A percentile compares a stretch with the other conserved stretches of the same genome.
phyloP scores from a whole-genome alignment of 2,888 invertebrate species.

The Glyphotaelius pellucidus region DNA sequence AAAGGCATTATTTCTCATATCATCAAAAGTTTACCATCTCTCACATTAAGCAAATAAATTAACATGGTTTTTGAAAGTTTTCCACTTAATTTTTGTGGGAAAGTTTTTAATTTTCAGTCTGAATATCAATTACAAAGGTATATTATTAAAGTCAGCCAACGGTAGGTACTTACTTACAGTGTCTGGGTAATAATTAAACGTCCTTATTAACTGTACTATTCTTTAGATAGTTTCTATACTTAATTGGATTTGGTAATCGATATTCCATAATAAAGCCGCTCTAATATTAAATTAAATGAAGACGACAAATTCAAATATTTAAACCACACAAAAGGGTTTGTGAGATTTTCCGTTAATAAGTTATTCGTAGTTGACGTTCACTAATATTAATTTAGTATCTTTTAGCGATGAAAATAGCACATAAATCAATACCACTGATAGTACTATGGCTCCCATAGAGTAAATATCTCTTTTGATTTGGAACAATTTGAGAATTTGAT shows the following conservation, averaged over 20 bases:
- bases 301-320: background rate
- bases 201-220: background rate
- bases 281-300: background rate
- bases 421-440: no score
- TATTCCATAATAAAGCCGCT: background rate
- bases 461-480: no score
- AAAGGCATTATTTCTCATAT: no score
- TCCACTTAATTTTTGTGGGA: background rate
- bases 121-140: background rate
- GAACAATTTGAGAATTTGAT: no score
- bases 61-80: background rate
- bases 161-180: background rate
- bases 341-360: background rate
- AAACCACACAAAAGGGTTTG: background rate
- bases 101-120: background rate
- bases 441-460: no score
- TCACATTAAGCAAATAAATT: background rate
- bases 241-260: background rate
- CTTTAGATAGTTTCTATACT: background rate
- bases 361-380: background rate
- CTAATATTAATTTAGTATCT: background rate
- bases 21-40: no score
- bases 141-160: background rate
- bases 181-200: background rate
- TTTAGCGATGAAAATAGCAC: no score